These are phyloP conservation scores for Pachypanchax playfairii DNA, from an alignment of 2,113 vertebrate species.

Conservation along the genomic window DNA sequence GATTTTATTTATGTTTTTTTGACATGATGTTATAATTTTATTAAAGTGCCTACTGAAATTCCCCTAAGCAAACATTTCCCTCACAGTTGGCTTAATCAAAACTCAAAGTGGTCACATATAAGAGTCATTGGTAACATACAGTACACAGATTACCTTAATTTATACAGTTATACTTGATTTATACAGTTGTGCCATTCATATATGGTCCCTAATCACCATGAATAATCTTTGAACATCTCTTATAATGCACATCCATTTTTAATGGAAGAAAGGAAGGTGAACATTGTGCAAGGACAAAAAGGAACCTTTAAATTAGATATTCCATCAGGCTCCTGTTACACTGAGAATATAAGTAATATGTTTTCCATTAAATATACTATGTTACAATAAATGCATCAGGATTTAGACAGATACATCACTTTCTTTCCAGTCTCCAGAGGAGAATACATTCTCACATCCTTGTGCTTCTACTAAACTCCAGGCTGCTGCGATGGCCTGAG, in stretches of 20 bases:
- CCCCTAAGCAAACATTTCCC: slow-evolving; percentile 39
- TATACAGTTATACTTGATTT: slow-evolving; percentile 65
- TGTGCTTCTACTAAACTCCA: slow-evolving; percentile 66
- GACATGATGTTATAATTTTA: slow-evolving; percentile 60
- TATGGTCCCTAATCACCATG: slow-evolving; percentile 70
- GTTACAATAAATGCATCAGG: slow-evolving; percentile 66
- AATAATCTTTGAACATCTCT: slow-evolving; percentile 57
- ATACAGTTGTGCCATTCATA: slow-evolving; percentile 63
- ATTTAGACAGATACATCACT: slow-evolving; percentile 53
- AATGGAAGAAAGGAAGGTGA: slow-evolving; percentile 71
- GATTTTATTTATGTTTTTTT: slow-evolving; percentile 73
- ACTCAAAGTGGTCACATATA: slow-evolving; percentile 47
- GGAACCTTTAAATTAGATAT: slow-evolving; percentile 62
- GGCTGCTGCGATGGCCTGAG: slow-evolving; percentile 4
- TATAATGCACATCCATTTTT: slow-evolving; percentile 70
- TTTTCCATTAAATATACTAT: slow-evolving; percentile 68
- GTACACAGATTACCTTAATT: slow-evolving; percentile 64
- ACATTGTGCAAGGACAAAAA: slow-evolving; percentile 75
- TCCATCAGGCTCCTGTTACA: slow-evolving; percentile 60
- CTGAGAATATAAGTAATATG: slow-evolving; percentile 66
- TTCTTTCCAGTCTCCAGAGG: slow-evolving; percentile 40
- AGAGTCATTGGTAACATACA: slow-evolving; percentile 64
- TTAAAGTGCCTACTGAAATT: slow-evolving; percentile 77
- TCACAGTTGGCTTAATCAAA: slow-evolving; percentile 37
- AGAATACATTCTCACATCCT: slow-evolving; percentile 70